These are phyloP conservation scores for Cassiopea xamachana DNA, from an alignment of 30 jellyfish, hydroid and myxozoan species.

Conservation along the genomic window DNA sequence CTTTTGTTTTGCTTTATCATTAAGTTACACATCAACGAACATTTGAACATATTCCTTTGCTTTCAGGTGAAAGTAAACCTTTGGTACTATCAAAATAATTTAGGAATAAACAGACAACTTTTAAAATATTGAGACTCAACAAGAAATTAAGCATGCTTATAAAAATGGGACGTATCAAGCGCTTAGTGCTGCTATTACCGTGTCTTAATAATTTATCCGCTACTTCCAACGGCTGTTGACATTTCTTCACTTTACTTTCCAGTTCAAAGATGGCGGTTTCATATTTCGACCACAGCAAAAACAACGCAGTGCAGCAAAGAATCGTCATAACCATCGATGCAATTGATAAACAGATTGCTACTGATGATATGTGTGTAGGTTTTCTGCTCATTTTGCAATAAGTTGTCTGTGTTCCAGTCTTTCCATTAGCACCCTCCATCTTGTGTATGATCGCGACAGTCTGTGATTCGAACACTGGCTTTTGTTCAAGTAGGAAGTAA, in stretches of 20 bases:
- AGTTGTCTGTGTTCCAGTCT: not conserved
- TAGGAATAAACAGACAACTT: too few relatives aligned
- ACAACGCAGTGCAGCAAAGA: not conserved
- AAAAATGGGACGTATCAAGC: too few relatives aligned
- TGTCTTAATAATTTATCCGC: not conserved
- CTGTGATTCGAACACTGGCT: too few relatives aligned
- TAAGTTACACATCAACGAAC: too few relatives aligned
- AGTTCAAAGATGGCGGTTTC: not conserved
- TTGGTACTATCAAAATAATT: too few relatives aligned
- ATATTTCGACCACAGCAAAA: not conserved
- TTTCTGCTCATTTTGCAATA: not conserved
- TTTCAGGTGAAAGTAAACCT: too few relatives aligned
- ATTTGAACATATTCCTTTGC: too few relatives aligned
- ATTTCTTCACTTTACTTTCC: not conserved
- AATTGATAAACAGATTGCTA: not conserved
- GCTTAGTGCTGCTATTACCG: not conserved
- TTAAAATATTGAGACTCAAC: too few relatives aligned
- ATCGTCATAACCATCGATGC: not conserved
- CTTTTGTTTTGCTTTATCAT: too few relatives aligned
- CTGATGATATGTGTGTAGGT: not conserved
- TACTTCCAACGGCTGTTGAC: not conserved
- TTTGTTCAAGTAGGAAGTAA: too few relatives aligned
- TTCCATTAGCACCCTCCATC: not conserved
- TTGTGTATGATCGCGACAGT: not conserved
- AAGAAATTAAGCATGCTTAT: too few relatives aligned